These are phyloP conservation scores for Leptopilina drosophilae DNA, from an alignment of 2,888 invertebrate genomes.

Conservation along the genomic window DNA sequence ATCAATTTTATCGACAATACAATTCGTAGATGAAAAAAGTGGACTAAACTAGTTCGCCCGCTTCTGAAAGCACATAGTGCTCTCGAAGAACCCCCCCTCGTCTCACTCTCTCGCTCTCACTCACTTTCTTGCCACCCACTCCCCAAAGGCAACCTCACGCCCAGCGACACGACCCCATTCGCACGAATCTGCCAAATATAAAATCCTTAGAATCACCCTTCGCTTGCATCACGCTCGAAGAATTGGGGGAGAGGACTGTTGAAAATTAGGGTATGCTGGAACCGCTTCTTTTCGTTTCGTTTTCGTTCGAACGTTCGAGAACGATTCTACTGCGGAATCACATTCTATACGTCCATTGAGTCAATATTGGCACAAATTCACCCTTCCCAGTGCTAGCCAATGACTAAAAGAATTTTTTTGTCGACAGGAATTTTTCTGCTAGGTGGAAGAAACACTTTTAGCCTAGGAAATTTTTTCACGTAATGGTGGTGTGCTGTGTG, in stretches of 20 bases:
- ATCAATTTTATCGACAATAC: constrained; percentile 63
- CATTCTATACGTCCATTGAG: constrained; percentile 54
- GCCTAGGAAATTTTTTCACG: too few species aligned
- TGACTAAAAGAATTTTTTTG: constrained; percentile 48
- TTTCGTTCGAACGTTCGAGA: constrained; percentile 45
- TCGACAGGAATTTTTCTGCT: constrained; percentile 10
- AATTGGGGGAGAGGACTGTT: constrained; percentile 51
- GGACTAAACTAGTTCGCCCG: neutral
- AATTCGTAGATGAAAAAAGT: constrained; percentile 50
- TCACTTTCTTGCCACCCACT: too few species aligned
- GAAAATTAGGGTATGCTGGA: constrained; percentile 50
- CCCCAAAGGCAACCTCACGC: constrained; percentile 41
- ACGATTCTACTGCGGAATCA: constrained; percentile 45
- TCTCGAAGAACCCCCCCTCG: constrained; percentile 41
- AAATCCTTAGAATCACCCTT: constrained; percentile 50
- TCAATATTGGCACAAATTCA: constrained; percentile 56
- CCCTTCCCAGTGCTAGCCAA: constrained; percentile 47
- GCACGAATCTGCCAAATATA: constrained; percentile 51
- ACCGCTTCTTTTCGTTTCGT: constrained; percentile 50
- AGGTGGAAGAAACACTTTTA: too few species aligned
- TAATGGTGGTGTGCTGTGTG: too few species aligned
- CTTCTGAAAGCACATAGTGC: neutral
- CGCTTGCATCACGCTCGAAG: constrained; percentile 51
- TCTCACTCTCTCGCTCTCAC: too few species aligned
- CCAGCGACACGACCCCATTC: constrained; percentile 51